Percentiles rank a stretch among this genome's conserved stretches.
Conservation (phyloP, 30 jellyfish, hydroid and myxozoan genomes). For the Nemopilema nomurai region DNA sequence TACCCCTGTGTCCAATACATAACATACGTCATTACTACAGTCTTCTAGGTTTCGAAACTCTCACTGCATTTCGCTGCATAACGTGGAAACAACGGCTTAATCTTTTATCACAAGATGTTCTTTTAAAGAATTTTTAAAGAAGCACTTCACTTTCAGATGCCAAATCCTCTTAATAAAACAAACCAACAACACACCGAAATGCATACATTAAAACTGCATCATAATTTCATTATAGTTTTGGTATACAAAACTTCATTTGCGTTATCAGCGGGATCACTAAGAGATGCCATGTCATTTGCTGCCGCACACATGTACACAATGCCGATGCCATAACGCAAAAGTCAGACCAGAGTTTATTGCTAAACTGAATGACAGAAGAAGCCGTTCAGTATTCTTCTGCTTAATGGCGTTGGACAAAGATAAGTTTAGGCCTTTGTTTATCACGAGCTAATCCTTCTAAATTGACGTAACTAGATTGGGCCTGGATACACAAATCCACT, state of each 20-base stretch:
- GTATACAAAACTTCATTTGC: background rate
- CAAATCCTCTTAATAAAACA: background rate
- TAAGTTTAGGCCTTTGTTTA: background rate
- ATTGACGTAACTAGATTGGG: constrained; percentile 45
- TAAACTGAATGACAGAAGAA: background rate
- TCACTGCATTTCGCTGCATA: too few relatives aligned
- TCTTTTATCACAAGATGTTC: too few relatives aligned
- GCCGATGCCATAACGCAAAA: background rate
- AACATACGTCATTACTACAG: too few relatives aligned
- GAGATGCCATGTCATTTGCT: background rate
- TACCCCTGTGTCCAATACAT: too few relatives aligned
- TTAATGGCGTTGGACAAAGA: background rate
- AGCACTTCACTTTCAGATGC: background rate
- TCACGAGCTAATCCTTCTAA: constrained; percentile 26
- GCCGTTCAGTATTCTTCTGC: constrained; percentile 21
- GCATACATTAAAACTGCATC: background rate
- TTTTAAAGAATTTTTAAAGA: too few relatives aligned
- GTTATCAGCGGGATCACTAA: constrained; percentile 59
- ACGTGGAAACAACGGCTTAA: too few relatives aligned
- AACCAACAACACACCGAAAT: background rate
- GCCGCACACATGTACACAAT: constrained; percentile 38
- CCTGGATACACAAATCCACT: constrained; percentile 6
- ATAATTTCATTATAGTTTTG: background rate
- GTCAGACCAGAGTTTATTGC: background rate
- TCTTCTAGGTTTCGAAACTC: too few relatives aligned